A percentile compares a stretch with the other conserved stretches of the same genome.
These are phyloP conservation scores for Piscicola geometra DNA, from an alignment of 2,888 invertebrate genomes.

Conservation along the genomic window DNA sequence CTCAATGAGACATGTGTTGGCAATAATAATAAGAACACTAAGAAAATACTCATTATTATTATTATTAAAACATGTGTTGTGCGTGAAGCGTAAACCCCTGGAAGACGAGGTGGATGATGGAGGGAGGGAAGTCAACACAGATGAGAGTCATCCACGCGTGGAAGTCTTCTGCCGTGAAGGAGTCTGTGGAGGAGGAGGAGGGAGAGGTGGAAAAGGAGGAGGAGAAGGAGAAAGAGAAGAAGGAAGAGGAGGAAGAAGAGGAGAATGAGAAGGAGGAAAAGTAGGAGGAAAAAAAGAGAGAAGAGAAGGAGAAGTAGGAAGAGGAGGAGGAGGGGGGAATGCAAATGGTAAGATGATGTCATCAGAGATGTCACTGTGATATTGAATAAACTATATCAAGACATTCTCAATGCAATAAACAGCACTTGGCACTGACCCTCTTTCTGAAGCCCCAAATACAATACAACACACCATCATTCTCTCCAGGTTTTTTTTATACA, in stretches of 20 bases:
- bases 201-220: neutral
- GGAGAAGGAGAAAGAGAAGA: neutral
- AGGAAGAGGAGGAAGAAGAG: no score
- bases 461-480: no score
- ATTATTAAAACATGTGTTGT: neutral
- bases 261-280: no score
- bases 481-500: no score
- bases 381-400: neutral
- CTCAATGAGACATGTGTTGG: no score
- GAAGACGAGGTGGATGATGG: neutral
- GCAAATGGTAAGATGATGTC: neutral
- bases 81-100: neutral
- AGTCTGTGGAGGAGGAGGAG: neutral
- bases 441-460: neutral
- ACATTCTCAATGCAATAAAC: neutral
- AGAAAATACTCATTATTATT: neutral
- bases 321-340: no score
- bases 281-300: no score
- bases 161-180: neutral
- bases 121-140: neutral
- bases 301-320: no score
- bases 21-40: no score
- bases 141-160: neutral
- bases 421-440: neutral
- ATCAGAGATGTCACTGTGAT: neutral